Conservation (phyloP, 2,113 vertebrate genomes). For the Burhinus oedicnemus region DNA sequence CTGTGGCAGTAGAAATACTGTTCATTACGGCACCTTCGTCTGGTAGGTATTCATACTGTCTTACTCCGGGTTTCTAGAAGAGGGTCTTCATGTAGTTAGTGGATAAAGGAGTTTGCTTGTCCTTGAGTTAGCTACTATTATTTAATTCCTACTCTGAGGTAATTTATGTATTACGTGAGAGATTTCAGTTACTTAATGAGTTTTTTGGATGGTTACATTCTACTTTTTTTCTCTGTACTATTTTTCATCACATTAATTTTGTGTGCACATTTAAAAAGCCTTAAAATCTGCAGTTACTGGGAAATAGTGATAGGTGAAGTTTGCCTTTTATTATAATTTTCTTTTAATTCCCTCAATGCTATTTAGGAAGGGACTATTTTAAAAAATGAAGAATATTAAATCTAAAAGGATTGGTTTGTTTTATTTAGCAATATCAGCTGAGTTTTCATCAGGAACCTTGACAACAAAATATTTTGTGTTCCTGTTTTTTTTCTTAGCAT, state of each 20-base stretch:
- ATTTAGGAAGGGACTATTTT: constrained; percentile 9
- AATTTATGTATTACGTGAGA: neutral
- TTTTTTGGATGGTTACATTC: neutral
- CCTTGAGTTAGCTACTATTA: neutral
- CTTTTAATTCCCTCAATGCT: constrained; percentile 24
- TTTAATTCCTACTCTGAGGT: neutral
- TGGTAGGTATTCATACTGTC: neutral
- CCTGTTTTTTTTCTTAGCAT: constrained; percentile 31
- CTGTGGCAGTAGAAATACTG: neutral
- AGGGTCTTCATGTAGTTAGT: neutral
- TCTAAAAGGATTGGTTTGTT: neutral
- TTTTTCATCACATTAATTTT: neutral
- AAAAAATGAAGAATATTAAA: neutral
- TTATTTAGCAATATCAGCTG: neutral
- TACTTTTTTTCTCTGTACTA: neutral
- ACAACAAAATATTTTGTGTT: constrained; percentile 36
- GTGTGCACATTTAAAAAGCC: neutral
- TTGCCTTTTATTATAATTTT: constrained; percentile 29
- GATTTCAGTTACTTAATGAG: neutral
- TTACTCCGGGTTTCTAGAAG: neutral
- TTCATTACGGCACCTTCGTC: neutral
- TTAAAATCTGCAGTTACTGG: neutral
- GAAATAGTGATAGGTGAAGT: neutral
- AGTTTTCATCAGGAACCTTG: neutral
- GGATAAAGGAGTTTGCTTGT: neutral